Evolutionary conservation across 2,888 invertebrate species (phyloP).

Genomic region (Lycophotia porphyrea): DNA sequence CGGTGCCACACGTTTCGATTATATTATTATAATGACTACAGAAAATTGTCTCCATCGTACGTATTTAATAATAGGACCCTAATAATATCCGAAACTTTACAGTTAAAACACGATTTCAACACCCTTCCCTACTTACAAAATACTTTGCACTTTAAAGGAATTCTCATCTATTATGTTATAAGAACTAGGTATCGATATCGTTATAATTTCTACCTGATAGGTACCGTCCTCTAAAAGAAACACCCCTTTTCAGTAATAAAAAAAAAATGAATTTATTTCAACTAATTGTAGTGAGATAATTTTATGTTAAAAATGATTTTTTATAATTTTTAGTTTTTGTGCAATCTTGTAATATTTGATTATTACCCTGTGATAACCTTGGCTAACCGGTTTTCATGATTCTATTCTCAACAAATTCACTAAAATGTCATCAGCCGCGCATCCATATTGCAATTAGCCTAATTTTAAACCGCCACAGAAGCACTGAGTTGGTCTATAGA

Average conservation of each 20-base stretch:
- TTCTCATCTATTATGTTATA: conserved; percentile 45
- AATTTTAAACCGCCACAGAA: conserved; percentile 20
- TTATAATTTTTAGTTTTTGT: conserved; percentile 71
- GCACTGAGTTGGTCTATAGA: conserved; percentile 16
- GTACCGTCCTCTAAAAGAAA: conserved; percentile 59
- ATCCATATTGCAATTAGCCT: conserved; percentile 22
- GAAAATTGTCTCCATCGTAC: conserved; percentile 64
- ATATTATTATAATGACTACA: conserved; percentile 49
- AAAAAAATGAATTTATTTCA: conserved; percentile 50
- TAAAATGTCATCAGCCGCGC: conserved; percentile 41
- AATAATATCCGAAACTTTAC: conserved; percentile 64
- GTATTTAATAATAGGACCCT: conserved; percentile 70
- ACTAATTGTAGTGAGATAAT: conserved; percentile 53
- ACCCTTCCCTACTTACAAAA: conserved; percentile 68
- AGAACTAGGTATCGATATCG: conserved; percentile 53
- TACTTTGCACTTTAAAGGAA: conserved; percentile 72
- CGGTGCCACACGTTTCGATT: conserved; percentile 28
- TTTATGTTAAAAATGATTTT: conserved; percentile 54
- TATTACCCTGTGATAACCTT: conserved; percentile 85
- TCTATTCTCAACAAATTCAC: conserved; percentile 57
- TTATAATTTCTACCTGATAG: conserved; percentile 54
- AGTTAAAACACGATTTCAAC: conserved; percentile 59
- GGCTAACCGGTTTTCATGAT: conserved; percentile 74
- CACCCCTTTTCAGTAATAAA: conserved; percentile 53
- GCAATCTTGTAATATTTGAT: conserved; percentile 70